A percentile compares a stretch with the other conserved stretches of the same genome.
These are phyloP conservation scores for Harmothoe impar DNA, from an alignment of 2,888 invertebrate species.

Conservation along the genomic window DNA sequence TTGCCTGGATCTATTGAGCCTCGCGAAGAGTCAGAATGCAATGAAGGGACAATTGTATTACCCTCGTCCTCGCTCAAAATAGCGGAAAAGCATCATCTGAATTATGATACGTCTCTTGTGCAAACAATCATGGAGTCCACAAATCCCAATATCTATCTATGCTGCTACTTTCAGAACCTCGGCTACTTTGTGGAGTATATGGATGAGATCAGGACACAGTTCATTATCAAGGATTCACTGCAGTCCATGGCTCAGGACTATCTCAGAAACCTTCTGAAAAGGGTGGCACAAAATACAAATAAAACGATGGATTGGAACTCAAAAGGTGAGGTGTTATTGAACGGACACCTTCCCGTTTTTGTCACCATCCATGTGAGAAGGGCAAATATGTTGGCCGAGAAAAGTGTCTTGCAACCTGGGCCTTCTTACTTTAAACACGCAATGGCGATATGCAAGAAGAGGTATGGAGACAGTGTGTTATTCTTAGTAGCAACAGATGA, in stretches of 20 bases:
- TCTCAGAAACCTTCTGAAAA: background rate
- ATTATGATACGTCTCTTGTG: background rate
- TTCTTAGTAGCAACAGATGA: background rate
- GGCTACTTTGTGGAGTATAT: background rate
- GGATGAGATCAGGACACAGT: background rate
- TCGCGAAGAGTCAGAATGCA: background rate
- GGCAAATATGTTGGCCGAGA: background rate
- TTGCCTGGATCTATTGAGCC: background rate
- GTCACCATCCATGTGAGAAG: background rate
- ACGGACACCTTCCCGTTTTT: background rate
- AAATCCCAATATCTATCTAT: background rate
- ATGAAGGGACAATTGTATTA: background rate
- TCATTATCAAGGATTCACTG: background rate
- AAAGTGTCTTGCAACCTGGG: background rate
- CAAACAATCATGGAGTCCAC: background rate
- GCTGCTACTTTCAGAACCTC: background rate
- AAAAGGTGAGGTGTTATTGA: background rate
- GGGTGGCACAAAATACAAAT: no score
- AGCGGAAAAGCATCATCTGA: background rate
- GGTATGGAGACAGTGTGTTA: background rate
- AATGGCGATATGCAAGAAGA: background rate
- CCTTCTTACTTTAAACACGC: background rate
- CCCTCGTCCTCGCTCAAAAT: no score
- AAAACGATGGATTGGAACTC: no score
- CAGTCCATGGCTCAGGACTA: background rate